Base-by-base conservation (phyloP, 2,113 vertebrate species). In the Callithrix jacchus region DNA sequence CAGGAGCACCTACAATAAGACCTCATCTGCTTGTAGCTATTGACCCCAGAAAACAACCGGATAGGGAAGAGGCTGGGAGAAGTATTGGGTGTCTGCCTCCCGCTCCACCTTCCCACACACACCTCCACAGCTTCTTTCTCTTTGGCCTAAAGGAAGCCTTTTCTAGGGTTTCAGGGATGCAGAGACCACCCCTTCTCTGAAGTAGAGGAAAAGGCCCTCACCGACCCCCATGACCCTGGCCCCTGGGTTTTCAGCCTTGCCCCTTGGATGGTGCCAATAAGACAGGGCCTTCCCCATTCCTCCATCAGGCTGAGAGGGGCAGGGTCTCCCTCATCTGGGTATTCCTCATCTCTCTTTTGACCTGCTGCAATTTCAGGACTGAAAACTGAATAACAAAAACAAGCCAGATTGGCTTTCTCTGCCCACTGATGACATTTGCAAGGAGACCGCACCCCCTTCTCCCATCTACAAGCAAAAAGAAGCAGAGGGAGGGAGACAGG, bases 331-430 rank as follows among this genome's bases (percentile, higher is more conserved):
- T 74, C 11, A 74, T 40, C 70, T 12, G 14, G n/a, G 83, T 79
- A 27, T 83, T 49, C 56, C n/a, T 45, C 86, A 49, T 42, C 21
- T 74, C 58, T 30, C 18, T 73, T 94, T 85, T 9, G 12, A 91
- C 89, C 20, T 42, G 23, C 45, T 71, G 64, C 10, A 32, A 32
- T 96, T 87, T 87, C 81, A 87, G 56, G 49, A 52, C 0, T 30
- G 40, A 91, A 94, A 94, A 89, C 66, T 47, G 49, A 79, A 21
- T 47, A 87, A 91, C 73, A 89, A 81, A 94, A 93, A 79, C 35
- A 68, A 73, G 49, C 40, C 47, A 45, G 6, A 56, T 40, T 64
- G 8, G 14, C 76, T 90, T 87, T 66, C 86, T 45, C 23, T 85
- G 70, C 47, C 20, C 17, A 9, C 8, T 14, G 16, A 84, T 45